Conservation (phyloP, 2,888 invertebrate genomes). For the Eupithecia tripunctaria region DNA sequence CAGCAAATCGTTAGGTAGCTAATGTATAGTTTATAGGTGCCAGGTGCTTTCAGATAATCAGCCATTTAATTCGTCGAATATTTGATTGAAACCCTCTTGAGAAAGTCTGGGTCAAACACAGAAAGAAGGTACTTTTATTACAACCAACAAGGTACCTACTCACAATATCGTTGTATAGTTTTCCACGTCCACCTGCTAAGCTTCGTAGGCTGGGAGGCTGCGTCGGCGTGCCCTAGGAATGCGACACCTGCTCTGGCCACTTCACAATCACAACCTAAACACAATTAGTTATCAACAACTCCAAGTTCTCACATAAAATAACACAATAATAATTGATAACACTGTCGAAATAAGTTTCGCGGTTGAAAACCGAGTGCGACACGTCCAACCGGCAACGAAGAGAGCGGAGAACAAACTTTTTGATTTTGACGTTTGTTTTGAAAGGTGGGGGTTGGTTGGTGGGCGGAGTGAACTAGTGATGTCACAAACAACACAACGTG, state of each 20-base stretch:
- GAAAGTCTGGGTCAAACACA: background rate
- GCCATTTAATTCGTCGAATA: background rate
- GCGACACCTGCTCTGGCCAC: slow-evolving; percentile 77
- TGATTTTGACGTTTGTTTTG: slow-evolving; percentile 52
- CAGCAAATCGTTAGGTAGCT: background rate
- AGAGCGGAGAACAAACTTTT: slow-evolving; percentile 70
- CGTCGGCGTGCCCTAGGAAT: slow-evolving; percentile 74
- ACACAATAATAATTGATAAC: slow-evolving; percentile 45
- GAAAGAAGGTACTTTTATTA: background rate
- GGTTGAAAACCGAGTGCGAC: slow-evolving; percentile 46
- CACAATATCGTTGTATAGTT: slow-evolving; percentile 44
- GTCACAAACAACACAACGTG: slow-evolving; percentile 43
- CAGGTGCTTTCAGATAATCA: background rate
- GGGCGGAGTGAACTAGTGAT: slow-evolving; percentile 36
- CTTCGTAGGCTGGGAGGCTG: slow-evolving; percentile 65
- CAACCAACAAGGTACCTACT: slow-evolving; percentile 2
- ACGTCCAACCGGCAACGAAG: slow-evolving; percentile 50
- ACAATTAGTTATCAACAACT: slow-evolving; percentile 43
- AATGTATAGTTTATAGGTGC: too few relatives aligned
- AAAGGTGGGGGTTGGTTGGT: slow-evolving; percentile 48
- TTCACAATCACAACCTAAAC: slow-evolving; percentile 67
- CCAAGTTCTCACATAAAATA: slow-evolving; percentile 37
- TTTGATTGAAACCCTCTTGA: background rate
- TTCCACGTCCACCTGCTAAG: slow-evolving; percentile 75
- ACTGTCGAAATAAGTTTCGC: slow-evolving; percentile 70